These are phyloP conservation scores for Agrotis clavis DNA, from an alignment of 2,888 invertebrate genomes.

Conservation along the genomic window DNA sequence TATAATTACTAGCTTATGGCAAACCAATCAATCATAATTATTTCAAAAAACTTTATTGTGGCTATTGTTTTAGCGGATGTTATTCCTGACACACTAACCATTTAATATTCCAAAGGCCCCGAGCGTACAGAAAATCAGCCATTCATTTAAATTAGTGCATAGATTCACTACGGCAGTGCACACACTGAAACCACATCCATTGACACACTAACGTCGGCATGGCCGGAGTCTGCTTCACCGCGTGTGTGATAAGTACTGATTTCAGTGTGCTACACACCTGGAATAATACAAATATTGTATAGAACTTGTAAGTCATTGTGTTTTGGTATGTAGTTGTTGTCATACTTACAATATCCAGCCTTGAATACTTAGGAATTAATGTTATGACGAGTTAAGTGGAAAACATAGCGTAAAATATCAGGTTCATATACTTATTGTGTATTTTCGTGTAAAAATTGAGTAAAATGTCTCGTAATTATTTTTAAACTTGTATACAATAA, in stretches of 20 bases:
- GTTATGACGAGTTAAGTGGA: slow-evolving; percentile 41
- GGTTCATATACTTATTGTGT: slow-evolving; percentile 52
- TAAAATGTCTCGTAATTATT: slow-evolving; percentile 47
- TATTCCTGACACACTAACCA: slow-evolving; percentile 28
- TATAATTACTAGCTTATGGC: slow-evolving; percentile 36
- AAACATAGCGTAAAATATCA: slow-evolving; percentile 43
- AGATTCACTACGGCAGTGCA: slow-evolving; percentile 1
- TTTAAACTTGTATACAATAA: slow-evolving; percentile 49
- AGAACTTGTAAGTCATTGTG: slow-evolving; percentile 53
- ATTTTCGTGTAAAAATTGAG: slow-evolving; percentile 55
- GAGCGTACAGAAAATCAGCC: slow-evolving; percentile 36
- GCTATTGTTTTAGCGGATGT: slow-evolving; percentile 38
- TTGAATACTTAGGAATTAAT: slow-evolving; percentile 56
- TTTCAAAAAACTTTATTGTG: slow-evolving; percentile 44
- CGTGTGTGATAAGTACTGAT: slow-evolving; percentile 34
- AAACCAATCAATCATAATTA: slow-evolving; percentile 25
- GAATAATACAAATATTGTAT: slow-evolving; percentile 38
- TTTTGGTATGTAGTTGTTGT: slow-evolving; percentile 47
- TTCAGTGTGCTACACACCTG: slow-evolving; percentile 42
- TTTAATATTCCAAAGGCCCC: slow-evolving; percentile 35
- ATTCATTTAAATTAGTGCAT: slow-evolving; percentile 25
- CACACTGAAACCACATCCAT: slow-evolving; percentile 32
- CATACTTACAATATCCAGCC: slow-evolving; percentile 51
- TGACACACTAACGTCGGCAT: slow-evolving; percentile 1
- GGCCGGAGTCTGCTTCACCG: background rate